Evolutionary conservation across 2,113 vertebrate genomes (phyloP), one percentile per base, ranked within the genome.

Genomic region (Oryzias melastigma): DNA sequence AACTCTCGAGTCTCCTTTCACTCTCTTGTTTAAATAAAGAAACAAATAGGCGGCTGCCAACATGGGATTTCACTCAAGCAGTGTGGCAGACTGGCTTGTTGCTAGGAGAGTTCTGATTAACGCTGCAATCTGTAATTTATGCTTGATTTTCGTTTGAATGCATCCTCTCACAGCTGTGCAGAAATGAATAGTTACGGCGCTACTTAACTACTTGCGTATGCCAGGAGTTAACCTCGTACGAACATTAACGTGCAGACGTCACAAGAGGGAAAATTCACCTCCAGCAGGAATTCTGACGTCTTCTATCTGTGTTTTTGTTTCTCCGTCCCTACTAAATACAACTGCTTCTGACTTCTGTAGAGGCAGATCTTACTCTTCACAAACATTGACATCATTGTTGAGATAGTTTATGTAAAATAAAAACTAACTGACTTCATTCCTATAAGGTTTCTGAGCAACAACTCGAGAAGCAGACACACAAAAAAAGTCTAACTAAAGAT

Each of bases 51-150:
- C 45, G 15, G 57, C 52, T 67, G 57, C 54, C 62, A 58, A 79
- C 51, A 14, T 55, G 52, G 63, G 60, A 54, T 73, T 57, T 63
- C 52, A 75, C 52, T 56, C 68, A 16, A 66, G 58, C 72, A 52
- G 57, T 58, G 70, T 59, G 69, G 59, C 68, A 70, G 70, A 52
- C 57, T 53, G 66, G 45, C 62, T 71, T 50, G 67, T 77, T 83
- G 75, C 71, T 70, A 77, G 70, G 78, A 80, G 65, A 75, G 53
- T 66, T 82, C 62, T 80, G 71, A 75, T 80, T 77, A 71, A 71
- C 58, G 58, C 71, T 65, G 68, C 73, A 79, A 73, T 65, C 64
- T 79, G 59, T 47, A 71, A 80, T 82, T 82, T 73, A 65, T 63
- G 75, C 69, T 46, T 78, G 69, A 81, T 85, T 82, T 78, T 42